A percentile compares a stretch with the other conserved stretches of the same genome.
Conservation (phyloP, 2,113 vertebrate species). For the Hypocryptadius cinnamomeus region DNA sequence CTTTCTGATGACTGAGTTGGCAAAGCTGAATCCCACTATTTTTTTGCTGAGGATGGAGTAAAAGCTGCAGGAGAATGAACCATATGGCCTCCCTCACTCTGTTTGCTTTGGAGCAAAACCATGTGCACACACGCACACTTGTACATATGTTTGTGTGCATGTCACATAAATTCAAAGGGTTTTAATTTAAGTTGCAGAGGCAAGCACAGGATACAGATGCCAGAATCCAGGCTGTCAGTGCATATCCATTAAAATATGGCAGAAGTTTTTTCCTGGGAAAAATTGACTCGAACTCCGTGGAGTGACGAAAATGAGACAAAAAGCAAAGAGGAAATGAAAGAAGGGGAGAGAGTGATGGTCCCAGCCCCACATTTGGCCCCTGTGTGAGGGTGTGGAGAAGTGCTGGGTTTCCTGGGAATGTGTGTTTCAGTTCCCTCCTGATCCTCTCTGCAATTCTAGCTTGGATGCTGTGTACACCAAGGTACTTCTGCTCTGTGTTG, state of each 20-base stretch:
- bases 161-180: not conserved
- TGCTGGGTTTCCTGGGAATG: not conserved
- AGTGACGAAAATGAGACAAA: not conserved
- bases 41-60: not conserved
- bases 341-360: not conserved
- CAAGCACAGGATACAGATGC: not conserved
- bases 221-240: not conserved
- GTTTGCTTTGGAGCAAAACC: constrained; percentile 21
- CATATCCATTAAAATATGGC: not conserved
- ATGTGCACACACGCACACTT: not conserved
- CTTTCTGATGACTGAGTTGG: not conserved
- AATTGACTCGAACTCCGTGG: not conserved
- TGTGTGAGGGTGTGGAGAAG: not conserved
- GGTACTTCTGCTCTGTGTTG: not conserved
- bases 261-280: not conserved
- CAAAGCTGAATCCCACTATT: not conserved
- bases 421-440: not conserved
- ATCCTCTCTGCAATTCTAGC: not conserved
- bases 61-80: not conserved
- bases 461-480: not conserved
- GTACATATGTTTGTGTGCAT: not conserved
- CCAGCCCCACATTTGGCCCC: not conserved
- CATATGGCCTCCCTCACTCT: not conserved
- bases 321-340: not conserved
- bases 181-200: not conserved